A percentile compares a stretch with the other conserved stretches of the same genome.
These are phyloP conservation scores for Lepidochrysops patricia DNA, from an alignment of 2,888 invertebrate genomes.

Conservation along the genomic window DNA sequence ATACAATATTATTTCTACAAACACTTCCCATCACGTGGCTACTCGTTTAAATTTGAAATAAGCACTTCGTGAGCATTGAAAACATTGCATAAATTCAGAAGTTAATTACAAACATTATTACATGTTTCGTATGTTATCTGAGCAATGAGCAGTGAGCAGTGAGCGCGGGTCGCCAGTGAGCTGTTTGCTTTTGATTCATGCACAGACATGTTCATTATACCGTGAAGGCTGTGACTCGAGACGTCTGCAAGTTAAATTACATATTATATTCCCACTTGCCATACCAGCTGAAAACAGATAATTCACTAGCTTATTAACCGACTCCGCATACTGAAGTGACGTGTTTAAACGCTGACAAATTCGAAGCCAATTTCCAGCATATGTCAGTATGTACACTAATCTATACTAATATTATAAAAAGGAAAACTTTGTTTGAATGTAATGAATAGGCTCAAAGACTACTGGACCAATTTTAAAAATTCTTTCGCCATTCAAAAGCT, in stretches of 20 bases:
- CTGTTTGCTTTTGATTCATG: slow-evolving; percentile 24
- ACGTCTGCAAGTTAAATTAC: slow-evolving; percentile 17
- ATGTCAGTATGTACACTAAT: too few relatives aligned
- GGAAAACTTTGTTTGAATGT: too few relatives aligned
- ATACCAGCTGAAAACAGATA: slow-evolving; percentile 20
- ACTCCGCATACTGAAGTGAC: neutral
- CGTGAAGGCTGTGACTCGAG: slow-evolving; percentile 9
- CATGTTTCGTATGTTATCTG: neutral
- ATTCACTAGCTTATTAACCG: slow-evolving; percentile 3
- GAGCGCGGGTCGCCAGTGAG: slow-evolving; percentile 13
- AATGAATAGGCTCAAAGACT: too few relatives aligned
- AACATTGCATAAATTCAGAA: neutral
- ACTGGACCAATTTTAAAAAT: too few relatives aligned
- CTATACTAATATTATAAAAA: too few relatives aligned
- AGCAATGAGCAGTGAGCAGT: neutral
- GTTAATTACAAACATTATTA: neutral
- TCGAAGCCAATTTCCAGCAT: neutral
- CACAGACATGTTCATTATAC: slow-evolving; percentile 23
- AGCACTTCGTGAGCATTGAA: too few relatives aligned
- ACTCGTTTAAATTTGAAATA: too few relatives aligned
- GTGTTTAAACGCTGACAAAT: neutral
- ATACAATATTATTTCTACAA: too few relatives aligned
- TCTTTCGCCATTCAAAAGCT: too few relatives aligned
- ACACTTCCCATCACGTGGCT: too few relatives aligned
- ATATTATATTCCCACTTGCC: slow-evolving; percentile 19